Conservation (phyloP, 2,888 invertebrate species). For the Himalopsyche japonica region DNA sequence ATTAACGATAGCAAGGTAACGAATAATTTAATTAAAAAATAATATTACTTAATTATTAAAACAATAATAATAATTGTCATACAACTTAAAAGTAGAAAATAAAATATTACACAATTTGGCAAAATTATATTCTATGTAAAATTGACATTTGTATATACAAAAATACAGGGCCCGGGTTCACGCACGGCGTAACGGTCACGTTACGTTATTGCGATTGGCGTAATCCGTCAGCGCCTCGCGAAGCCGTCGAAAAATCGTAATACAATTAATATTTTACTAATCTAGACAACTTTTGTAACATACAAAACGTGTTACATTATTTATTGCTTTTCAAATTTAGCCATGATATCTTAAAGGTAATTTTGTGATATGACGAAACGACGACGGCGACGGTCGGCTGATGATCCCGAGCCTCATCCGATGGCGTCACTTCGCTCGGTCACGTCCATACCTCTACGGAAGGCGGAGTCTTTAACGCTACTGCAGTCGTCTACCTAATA, state of each 20-base stretch:
- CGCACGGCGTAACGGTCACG: neutral
- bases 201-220: slow-evolving; percentile 5
- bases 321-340: slow-evolving; percentile 14
- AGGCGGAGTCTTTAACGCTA: slow-evolving; percentile 40
- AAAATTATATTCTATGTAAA: slow-evolving; percentile 39
- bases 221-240: neutral
- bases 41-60: slow-evolving; percentile 5
- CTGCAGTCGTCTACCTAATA: slow-evolving; percentile 38
- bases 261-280: neutral
- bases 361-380: neutral
- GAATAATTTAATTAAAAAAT: slow-evolving; percentile 35
- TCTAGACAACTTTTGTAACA: neutral
- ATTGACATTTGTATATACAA: slow-evolving; percentile 40
- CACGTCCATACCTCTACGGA: slow-evolving; percentile 38
- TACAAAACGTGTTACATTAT: neutral
- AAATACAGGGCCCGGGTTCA: slow-evolving; percentile 37
- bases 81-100: slow-evolving; percentile 22
- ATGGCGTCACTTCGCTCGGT: slow-evolving; percentile 8
- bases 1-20: slow-evolving; percentile 22
- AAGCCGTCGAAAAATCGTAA: neutral
- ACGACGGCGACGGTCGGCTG: neutral
- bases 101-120: slow-evolving; percentile 38
- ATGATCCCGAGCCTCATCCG: slow-evolving; percentile 10
- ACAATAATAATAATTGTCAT: slow-evolving; percentile 7
- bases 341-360: neutral